These are phyloP conservation scores for Stenotaenia linearis DNA, from an alignment of 2,888 invertebrate species.

Conservation along the genomic window DNA sequence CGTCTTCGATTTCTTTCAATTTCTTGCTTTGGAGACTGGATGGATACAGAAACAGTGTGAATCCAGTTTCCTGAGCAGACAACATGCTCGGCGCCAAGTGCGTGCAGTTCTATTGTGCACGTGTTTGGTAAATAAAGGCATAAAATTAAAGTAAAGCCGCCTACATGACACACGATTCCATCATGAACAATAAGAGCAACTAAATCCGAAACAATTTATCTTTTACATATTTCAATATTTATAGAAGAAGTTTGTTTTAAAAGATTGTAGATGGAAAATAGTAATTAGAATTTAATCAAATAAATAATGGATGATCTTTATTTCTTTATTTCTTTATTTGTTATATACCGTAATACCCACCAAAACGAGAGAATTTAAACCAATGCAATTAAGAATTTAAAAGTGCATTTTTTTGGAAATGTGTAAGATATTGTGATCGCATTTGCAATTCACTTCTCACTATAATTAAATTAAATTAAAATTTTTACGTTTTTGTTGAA, in stretches of 20 bases:
- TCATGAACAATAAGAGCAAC: neutral
- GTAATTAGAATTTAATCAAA: neutral
- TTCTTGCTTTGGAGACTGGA: neutral
- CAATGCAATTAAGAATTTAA: too few species aligned
- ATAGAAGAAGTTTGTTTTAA: too few species aligned
- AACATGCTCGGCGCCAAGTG: slow-evolving; percentile 16
- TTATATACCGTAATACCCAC: too few species aligned
- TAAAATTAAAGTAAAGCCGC: slow-evolving; percentile 11
- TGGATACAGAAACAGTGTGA: slow-evolving; percentile 23
- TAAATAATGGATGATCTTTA: too few species aligned
- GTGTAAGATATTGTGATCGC: too few species aligned
- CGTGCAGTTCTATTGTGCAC: slow-evolving; percentile 5
- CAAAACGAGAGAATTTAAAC: too few species aligned
- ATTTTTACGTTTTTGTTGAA: too few species aligned
- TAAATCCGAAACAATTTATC: neutral
- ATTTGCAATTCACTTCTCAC: too few species aligned
- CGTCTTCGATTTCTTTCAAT: slow-evolving; percentile 26
- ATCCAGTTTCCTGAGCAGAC: slow-evolving; percentile 26
- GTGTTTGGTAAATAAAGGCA: slow-evolving; percentile 22
- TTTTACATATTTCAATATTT: neutral
- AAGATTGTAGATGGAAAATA: neutral
- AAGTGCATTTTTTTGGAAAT: too few species aligned
- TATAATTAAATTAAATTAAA: too few species aligned
- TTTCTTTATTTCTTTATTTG: too few species aligned
- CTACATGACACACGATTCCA: neutral